Percentiles rank a stretch among this genome's conserved stretches.
Evolutionary conservation across 2,113 vertebrate species (phyloP).

Genomic region (Psophia crepitans): DNA sequence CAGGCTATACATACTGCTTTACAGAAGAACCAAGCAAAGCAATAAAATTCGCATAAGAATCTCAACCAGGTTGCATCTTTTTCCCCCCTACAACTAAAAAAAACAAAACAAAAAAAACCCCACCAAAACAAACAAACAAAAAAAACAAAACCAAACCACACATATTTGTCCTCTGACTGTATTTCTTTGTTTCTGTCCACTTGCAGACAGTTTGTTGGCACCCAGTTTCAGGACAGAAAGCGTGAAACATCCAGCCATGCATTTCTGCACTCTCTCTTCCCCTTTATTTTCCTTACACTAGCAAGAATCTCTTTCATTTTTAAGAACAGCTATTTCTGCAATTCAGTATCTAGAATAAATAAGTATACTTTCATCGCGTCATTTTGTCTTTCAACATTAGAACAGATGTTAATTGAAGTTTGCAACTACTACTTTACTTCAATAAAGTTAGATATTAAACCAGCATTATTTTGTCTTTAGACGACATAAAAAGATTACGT

Average conservation of each 20-base stretch:
- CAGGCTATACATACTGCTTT: background rate
- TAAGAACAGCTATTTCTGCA: conserved; percentile 9
- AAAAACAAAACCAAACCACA: no score
- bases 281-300: conserved; percentile 38
- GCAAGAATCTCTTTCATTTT: conserved; percentile 24
- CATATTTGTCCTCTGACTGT: background rate
- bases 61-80: background rate
- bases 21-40: background rate
- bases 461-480: background rate
- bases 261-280: conserved; percentile 26
- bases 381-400: background rate
- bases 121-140: no score
- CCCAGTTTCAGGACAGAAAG: background rate
- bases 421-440: background rate
- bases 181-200: background rate
- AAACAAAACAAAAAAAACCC: no score
- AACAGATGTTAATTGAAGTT: background rate
- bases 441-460: background rate
- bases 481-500: background rate
- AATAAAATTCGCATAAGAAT: background rate
- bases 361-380: background rate
- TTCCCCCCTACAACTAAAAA: background rate
- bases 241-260: background rate
- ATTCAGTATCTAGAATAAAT: background rate
- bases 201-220: conserved; percentile 1